These are phyloP conservation scores for Salvelinus fontinalis DNA, from an alignment of 2,113 vertebrate species.

Conservation along the genomic window DNA sequence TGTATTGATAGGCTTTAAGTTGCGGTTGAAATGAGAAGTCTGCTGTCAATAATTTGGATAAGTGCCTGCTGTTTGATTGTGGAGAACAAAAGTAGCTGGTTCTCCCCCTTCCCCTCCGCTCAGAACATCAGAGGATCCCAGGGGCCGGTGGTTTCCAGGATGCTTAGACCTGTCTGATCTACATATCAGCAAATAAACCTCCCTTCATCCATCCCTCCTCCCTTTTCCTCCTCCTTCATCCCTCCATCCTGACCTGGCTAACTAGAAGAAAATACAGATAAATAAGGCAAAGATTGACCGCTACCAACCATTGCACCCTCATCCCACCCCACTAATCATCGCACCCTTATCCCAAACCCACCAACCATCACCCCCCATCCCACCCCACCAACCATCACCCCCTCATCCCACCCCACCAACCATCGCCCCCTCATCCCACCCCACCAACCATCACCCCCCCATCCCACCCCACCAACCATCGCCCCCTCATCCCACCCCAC, in stretches of 20 bases:
- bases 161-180: slow-evolving; percentile 87
- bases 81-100: slow-evolving; percentile 90
- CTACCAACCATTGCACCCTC: slow-evolving; percentile 36
- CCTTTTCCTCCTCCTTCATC: too few species aligned
- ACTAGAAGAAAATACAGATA: slow-evolving; percentile 82
- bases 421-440: too few species aligned
- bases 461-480: too few species aligned
- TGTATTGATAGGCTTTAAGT: slow-evolving; percentile 99
- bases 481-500: too few species aligned
- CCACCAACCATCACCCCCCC: too few species aligned
- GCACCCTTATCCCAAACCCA: too few species aligned
- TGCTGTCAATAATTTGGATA: slow-evolving; percentile 99
- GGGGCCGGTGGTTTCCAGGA: slow-evolving; percentile 82
- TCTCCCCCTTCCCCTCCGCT: slow-evolving; percentile 51
- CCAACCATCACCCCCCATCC: too few species aligned
- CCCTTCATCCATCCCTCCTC: slow-evolving; percentile 37
- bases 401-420: too few species aligned
- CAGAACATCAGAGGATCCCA: slow-evolving; percentile 89
- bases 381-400: too few species aligned
- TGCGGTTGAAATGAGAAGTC: slow-evolving; percentile 99
- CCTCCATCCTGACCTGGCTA: slow-evolving; percentile 86
- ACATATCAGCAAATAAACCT: slow-evolving; percentile 83
- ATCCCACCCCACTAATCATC: too few species aligned
- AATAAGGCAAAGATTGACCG: slow-evolving; percentile 82
- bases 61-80: slow-evolving; percentile 99